Conservation (phyloP, 1,140 invertebrate species). For the Saccostrea echinata region DNA sequence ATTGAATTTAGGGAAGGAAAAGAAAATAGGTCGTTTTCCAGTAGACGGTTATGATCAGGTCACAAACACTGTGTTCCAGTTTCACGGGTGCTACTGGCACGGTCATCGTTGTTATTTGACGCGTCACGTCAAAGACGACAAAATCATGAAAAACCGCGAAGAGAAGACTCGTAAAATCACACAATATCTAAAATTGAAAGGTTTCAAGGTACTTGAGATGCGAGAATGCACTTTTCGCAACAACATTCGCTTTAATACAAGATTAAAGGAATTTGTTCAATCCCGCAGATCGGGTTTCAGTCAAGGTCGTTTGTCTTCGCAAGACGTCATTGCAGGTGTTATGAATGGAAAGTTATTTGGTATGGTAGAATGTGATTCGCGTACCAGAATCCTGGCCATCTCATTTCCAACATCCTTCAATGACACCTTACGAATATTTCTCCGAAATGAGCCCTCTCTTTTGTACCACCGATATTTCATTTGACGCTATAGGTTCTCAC, state of each 20-base stretch:
- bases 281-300: neutral
- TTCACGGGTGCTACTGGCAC: conserved; percentile 45
- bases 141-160: neutral
- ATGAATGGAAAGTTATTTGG: conserved; percentile 44
- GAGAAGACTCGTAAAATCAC: conserved; percentile 31
- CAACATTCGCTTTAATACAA: neutral
- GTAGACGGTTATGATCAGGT: conserved; percentile 40
- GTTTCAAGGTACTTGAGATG: conserved; percentile 13
- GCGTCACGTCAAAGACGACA: neutral
- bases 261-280: conserved; percentile 41
- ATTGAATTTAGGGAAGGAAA: conserved; percentile 38
- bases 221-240: neutral
- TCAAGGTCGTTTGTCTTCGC: conserved; percentile 15
- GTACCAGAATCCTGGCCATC: conserved; percentile 51
- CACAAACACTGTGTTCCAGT: conserved; percentile 21
- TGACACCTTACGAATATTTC: conserved; percentile 55
- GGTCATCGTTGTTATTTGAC: conserved; percentile 37
- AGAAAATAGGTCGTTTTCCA: conserved; percentile 39
- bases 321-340: conserved; percentile 45
- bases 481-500: conserved; percentile 53
- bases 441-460: conserved; percentile 56
- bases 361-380: conserved; percentile 49
- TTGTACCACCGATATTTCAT: too few relatives aligned
- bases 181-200: neutral
- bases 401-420: conserved; percentile 37